Percentiles rank a stretch among this genome's conserved stretches.
Evolutionary conservation across 2,797 vertebrate genomes (phyloP).

Genomic region (Fratercula arctica): DNA sequence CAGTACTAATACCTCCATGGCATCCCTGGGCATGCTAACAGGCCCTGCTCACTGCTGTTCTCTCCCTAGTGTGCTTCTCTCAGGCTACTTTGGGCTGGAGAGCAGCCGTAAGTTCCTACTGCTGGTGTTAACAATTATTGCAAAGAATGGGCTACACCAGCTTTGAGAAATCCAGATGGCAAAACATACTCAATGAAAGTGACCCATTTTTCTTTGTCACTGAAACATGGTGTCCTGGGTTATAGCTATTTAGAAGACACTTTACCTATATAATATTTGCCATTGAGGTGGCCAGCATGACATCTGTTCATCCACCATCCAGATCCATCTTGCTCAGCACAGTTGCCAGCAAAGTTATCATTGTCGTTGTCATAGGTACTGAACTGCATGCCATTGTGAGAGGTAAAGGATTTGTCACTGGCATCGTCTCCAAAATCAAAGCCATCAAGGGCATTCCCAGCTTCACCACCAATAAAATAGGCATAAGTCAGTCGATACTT

Average conservation of each 20-base stretch:
- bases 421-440: conserved; percentile 86
- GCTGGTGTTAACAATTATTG: background rate
- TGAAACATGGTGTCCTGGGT: background rate
- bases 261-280: conserved; percentile 90
- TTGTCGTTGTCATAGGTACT: conserved; percentile 92
- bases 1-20: background rate
- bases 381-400: conserved; percentile 93
- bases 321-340: conserved; percentile 89
- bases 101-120: background rate
- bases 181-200: background rate
- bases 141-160: background rate
- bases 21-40: background rate
- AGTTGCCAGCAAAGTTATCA: conserved; percentile 88
- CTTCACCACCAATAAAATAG: conserved; percentile 86
- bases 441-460: conserved; percentile 92
- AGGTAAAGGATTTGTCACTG: conserved; percentile 89
- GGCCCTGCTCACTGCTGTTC: background rate
- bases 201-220: background rate
- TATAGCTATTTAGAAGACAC: background rate
- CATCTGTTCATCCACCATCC: conserved; percentile 99
- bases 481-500: conserved; percentile 88
- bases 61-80: background rate
- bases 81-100: background rate
- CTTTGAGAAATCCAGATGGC: background rate
- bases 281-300: conserved; percentile 94